Evolutionary conservation across 2,888 invertebrate genomes (phyloP).

Genomic region (Alsophila aescularia): DNA sequence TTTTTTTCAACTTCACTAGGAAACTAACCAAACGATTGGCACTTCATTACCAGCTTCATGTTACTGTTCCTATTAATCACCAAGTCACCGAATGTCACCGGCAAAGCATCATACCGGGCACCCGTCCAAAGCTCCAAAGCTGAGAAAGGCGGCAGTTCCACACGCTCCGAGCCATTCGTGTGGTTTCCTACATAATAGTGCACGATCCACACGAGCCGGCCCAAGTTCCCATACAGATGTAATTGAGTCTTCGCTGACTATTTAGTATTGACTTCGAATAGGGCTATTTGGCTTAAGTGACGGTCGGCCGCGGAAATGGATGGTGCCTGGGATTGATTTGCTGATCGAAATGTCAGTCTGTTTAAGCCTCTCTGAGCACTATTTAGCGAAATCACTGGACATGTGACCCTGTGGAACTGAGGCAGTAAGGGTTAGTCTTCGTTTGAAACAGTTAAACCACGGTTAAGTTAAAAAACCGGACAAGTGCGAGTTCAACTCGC

Average conservation of each 20-base stretch:
- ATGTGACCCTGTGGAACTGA: too few relatives aligned
- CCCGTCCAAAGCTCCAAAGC: slow-evolving; percentile 50
- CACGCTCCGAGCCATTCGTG: slow-evolving; percentile 71
- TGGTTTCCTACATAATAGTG: slow-evolving; percentile 55
- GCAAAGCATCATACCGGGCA: slow-evolving; percentile 42
- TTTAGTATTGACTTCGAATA: slow-evolving; percentile 36
- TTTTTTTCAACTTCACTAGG: too few relatives aligned
- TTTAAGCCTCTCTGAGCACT: too few relatives aligned
- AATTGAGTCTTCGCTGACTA: slow-evolving; percentile 50
- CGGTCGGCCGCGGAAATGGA: slow-evolving; percentile 24
- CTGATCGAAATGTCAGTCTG: slow-evolving; percentile 7
- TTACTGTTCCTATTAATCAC: slow-evolving; percentile 10
- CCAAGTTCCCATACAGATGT: slow-evolving; percentile 36
- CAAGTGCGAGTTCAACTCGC: too few relatives aligned
- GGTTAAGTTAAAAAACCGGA: too few relatives aligned
- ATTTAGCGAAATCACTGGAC: too few relatives aligned
- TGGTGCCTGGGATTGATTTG: slow-evolving; percentile 10
- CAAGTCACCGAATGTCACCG: slow-evolving; percentile 29
- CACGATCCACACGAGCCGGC: slow-evolving; percentile 57
- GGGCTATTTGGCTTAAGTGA: slow-evolving; percentile 36
- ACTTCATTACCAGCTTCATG: not conserved
- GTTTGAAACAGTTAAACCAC: too few relatives aligned
- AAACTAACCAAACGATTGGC: too few relatives aligned
- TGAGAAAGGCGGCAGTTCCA: slow-evolving; percentile 50
- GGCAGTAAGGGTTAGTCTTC: too few relatives aligned